A percentile compares a stretch with the other conserved stretches of the same genome.
These are phyloP conservation scores for Netelia melanura DNA, from an alignment of 2,888 invertebrate genomes.

Conservation along the genomic window DNA sequence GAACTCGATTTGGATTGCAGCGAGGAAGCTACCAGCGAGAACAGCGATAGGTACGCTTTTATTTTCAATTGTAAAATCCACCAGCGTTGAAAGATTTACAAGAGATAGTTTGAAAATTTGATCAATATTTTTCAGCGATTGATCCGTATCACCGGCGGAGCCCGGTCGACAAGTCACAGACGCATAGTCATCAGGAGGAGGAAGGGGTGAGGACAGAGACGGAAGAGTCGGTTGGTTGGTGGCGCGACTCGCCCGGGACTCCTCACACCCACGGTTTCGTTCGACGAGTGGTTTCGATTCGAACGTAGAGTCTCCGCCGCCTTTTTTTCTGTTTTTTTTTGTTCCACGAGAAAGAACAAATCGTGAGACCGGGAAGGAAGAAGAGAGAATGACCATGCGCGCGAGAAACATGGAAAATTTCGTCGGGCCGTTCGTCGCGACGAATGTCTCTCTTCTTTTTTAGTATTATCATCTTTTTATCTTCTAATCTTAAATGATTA, in stretches of 20 bases:
- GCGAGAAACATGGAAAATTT: conserved; percentile 34
- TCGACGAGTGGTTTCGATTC: conserved; percentile 40
- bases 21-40: conserved; percentile 85
- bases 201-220: conserved; percentile 70
- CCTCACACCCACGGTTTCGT: conserved; percentile 11
- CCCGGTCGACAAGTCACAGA: conserved; percentile 77
- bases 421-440: conserved; percentile 33
- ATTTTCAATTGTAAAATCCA: neutral
- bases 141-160: conserved; percentile 80
- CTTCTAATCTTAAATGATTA: conserved; percentile 50
- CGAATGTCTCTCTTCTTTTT: conserved; percentile 26
- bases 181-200: conserved; percentile 37
- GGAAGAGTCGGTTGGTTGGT: conserved; percentile 60
- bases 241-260: conserved; percentile 48
- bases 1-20: conserved; percentile 90
- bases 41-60: conserved; percentile 88
- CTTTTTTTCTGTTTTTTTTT: conserved; percentile 27
- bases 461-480: conserved; percentile 60
- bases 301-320: conserved; percentile 33
- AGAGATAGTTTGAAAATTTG: neutral
- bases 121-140: conserved; percentile 77
- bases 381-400: conserved; percentile 40
- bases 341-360: conserved; percentile 1
- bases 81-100: neutral
- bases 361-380: conserved; percentile 29